A percentile compares a stretch with the other conserved stretches of the same genome.
Evolutionary conservation across 2,113 vertebrate genomes (phyloP).

Genomic region (Ammospiza nelsoni): DNA sequence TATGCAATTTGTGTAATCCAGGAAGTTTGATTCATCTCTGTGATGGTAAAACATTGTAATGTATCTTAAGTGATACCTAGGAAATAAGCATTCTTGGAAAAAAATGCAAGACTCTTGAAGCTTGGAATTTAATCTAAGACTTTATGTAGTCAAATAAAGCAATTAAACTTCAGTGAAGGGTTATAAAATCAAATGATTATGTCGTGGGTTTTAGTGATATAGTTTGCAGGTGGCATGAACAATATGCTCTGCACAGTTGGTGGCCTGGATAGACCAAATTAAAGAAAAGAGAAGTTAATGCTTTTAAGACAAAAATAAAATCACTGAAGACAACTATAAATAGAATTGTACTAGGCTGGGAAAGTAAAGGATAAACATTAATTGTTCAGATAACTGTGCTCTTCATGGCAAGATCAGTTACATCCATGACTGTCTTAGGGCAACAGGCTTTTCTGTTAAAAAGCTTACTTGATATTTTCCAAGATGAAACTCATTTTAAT

Average conservation of each 20-base stretch:
- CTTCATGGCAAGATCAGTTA: neutral
- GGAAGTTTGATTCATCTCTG: neutral
- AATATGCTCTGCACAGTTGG: neutral
- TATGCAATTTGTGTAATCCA: neutral
- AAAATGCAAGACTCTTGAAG: neutral
- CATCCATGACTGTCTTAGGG: neutral
- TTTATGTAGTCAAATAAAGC: conserved; percentile 36
- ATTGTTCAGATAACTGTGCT: neutral
- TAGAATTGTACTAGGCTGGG: neutral
- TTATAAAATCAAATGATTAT: conserved; percentile 6
- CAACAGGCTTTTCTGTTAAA: neutral
- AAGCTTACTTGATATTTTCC: neutral
- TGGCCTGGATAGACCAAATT: neutral
- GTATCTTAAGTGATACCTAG: neutral
- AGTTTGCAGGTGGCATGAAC: neutral
- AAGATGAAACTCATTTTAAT: neutral
- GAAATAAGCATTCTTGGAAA: neutral
- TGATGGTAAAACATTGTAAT: neutral
- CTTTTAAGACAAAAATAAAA: neutral
- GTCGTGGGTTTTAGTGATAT: neutral
- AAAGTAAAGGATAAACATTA: neutral
- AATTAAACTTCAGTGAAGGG: conserved; percentile 5
- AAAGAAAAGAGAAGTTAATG: neutral
- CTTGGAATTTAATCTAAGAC: neutral
- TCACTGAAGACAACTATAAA: neutral